Conservation (phyloP, 2,888 invertebrate genomes). For the Amphimallon solstitiale region DNA sequence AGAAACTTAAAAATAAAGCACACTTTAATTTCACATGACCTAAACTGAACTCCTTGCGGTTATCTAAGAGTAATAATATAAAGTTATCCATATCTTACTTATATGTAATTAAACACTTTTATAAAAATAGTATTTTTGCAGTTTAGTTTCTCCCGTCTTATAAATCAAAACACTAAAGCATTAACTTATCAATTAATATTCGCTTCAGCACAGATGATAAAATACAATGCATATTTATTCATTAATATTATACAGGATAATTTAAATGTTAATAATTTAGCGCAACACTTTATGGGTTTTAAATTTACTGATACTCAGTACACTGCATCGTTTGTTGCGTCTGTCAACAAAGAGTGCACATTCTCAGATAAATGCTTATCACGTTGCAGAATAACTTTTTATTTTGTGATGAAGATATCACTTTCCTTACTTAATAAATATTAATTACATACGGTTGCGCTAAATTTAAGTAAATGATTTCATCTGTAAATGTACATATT, state of each 20-base stretch:
- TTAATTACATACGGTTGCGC: conserved; percentile 6
- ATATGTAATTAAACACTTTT: conserved; percentile 37
- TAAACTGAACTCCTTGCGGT: conserved; percentile 3
- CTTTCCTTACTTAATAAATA: conserved; percentile 22
- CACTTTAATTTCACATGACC: conserved; percentile 23
- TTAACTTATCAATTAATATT: conserved; percentile 7
- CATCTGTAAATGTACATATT: too few relatives aligned
- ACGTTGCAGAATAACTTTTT: conserved; percentile 14
- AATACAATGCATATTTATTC: conserved; percentile 19
- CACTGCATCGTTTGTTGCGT: conserved; percentile 17
- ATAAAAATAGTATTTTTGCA: conserved; percentile 18
- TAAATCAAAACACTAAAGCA: conserved; percentile 29
- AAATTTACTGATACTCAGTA: conserved; percentile 15
- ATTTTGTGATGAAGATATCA: conserved; percentile 11
- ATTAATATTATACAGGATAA: conserved; percentile 5
- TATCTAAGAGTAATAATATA: conserved; percentile 19
- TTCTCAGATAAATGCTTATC: conserved; percentile 22
- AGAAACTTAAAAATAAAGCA: not conserved
- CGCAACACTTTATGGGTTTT: conserved; percentile 20
- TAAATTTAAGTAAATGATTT: not conserved
- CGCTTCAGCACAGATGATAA: not conserved
- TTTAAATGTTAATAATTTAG: conserved; percentile 27
- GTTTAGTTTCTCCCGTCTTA: not conserved
- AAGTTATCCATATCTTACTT: conserved; percentile 3
- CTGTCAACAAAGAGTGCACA: conserved; percentile 18